These are phyloP conservation scores for Meloe dianella DNA, from an alignment of 2,888 invertebrate genomes.

Conservation along the genomic window DNA sequence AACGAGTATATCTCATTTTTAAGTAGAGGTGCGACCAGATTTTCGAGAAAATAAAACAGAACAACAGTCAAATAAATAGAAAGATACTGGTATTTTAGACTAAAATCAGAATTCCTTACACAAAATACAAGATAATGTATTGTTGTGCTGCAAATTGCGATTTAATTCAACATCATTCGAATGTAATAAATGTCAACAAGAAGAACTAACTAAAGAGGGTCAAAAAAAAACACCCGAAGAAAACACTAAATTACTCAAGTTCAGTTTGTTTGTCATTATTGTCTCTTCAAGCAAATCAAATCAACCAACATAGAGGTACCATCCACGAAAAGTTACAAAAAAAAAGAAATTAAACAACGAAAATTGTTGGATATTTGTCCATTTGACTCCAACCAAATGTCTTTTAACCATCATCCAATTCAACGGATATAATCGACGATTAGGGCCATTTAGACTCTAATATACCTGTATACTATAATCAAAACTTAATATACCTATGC, in stretches of 20 bases:
- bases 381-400: slow-evolving; percentile 25
- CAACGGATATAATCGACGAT: slow-evolving; percentile 34
- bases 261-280: slow-evolving; percentile 9
- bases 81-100: not conserved
- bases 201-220: not conserved
- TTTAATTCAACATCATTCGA: slow-evolving; percentile 22
- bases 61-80: too few species aligned
- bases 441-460: slow-evolving; percentile 37
- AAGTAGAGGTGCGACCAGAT: too few species aligned
- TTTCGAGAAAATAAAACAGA: too few species aligned
- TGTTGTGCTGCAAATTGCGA: slow-evolving; percentile 23
- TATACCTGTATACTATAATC: slow-evolving; percentile 40
- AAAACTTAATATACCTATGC: slow-evolving; percentile 35
- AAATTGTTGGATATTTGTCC: slow-evolving; percentile 13
- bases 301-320: slow-evolving; percentile 8
- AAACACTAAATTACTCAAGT: slow-evolving; percentile 20
- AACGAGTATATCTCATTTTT: too few species aligned
- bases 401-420: slow-evolving; percentile 10
- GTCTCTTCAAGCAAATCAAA: slow-evolving; percentile 9
- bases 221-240: slow-evolving; percentile 16
- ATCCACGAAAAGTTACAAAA: slow-evolving; percentile 5
- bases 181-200: not conserved
- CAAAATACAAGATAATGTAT: slow-evolving; percentile 5
- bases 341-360: slow-evolving; percentile 19
- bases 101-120: slow-evolving; percentile 1